phyloP scores from a whole-genome alignment of 2,113 vertebrate species.

The Bettongia penicillata region DNA sequence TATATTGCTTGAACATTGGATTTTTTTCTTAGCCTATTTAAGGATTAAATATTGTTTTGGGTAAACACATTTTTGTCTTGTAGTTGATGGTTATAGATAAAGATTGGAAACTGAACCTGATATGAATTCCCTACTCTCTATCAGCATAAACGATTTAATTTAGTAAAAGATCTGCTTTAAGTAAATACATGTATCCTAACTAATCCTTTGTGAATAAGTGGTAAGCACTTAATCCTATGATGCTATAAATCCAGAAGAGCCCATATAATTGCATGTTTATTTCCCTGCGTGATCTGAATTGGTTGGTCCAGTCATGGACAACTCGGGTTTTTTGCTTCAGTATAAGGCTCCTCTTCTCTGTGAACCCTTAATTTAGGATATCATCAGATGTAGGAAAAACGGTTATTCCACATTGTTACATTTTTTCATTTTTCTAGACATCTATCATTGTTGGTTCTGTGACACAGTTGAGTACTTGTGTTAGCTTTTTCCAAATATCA shows the following conservation, averaged over 20 bases:
- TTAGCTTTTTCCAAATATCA: background rate
- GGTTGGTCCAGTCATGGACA: conserved; percentile 79
- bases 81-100: conserved; percentile 72
- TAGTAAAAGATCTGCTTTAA: conserved; percentile 83
- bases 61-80: conserved; percentile 56
- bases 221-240: conserved; percentile 83
- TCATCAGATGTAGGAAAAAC: conserved; percentile 37
- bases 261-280: conserved; percentile 83
- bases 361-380: conserved; percentile 74
- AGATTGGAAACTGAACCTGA: conserved; percentile 81
- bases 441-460: background rate
- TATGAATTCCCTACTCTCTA: conserved; percentile 74
- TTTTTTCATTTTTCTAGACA: conserved; percentile 7
- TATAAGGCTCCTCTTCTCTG: conserved; percentile 68
- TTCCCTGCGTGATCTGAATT: conserved; percentile 82
- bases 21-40: conserved; percentile 51
- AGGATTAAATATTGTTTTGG: conserved; percentile 49
- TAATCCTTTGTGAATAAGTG: conserved; percentile 85
- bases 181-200: conserved; percentile 83
- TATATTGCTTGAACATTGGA: conserved; percentile 39
- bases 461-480: background rate
- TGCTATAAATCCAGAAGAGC: conserved; percentile 81
- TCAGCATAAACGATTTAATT: conserved; percentile 83
- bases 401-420: conserved; percentile 69
- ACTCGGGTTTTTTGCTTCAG: conserved; percentile 74